These are phyloP conservation scores for Diprion similis DNA, from an alignment of 1,140 invertebrate genomes.

Conservation along the genomic window DNA sequence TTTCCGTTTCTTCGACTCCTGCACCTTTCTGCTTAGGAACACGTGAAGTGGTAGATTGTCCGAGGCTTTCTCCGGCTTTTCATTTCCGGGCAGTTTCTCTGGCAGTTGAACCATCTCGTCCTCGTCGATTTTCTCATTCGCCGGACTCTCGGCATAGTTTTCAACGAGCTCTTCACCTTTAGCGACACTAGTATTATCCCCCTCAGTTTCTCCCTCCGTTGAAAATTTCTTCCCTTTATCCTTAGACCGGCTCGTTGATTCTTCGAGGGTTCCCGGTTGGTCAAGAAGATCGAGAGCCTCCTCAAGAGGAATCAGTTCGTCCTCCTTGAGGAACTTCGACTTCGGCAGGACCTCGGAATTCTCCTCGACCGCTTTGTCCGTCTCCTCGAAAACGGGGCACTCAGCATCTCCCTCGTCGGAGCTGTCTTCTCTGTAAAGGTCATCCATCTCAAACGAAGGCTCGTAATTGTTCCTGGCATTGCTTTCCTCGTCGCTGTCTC, in stretches of 20 bases:
- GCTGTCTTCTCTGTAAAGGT: slow-evolving; percentile 56
- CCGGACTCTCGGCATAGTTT: slow-evolving; percentile 13
- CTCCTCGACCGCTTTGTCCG: slow-evolving; percentile 8
- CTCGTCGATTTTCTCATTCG: slow-evolving; percentile 29
- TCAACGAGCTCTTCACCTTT: slow-evolving; percentile 24
- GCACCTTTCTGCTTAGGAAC: slow-evolving; percentile 56
- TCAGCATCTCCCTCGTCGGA: slow-evolving; percentile 26
- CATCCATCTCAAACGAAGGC: slow-evolving; percentile 49
- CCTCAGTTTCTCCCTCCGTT: neutral
- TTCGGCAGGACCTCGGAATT: slow-evolving; percentile 13
- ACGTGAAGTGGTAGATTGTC: slow-evolving; percentile 58
- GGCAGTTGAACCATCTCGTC: slow-evolving; percentile 40
- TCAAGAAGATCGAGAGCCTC: slow-evolving; percentile 47
- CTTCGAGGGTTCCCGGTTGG: slow-evolving; percentile 21
- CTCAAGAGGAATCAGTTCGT: slow-evolving; percentile 46
- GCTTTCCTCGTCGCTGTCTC: slow-evolving; percentile 49
- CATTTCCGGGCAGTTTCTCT: slow-evolving; percentile 52
- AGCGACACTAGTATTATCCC: neutral
- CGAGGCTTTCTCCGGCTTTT: slow-evolving; percentile 49
- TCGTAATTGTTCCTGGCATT: slow-evolving; percentile 39
- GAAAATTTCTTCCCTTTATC: neutral
- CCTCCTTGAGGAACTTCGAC: slow-evolving; percentile 23
- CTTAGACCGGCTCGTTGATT: neutral
- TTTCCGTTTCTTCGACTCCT: slow-evolving; percentile 58
- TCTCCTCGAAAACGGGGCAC: neutral